Evolutionary conservation across 2,797 vertebrate genomes (phyloP).

Genomic region (Zonotrichia albicollis): DNA sequence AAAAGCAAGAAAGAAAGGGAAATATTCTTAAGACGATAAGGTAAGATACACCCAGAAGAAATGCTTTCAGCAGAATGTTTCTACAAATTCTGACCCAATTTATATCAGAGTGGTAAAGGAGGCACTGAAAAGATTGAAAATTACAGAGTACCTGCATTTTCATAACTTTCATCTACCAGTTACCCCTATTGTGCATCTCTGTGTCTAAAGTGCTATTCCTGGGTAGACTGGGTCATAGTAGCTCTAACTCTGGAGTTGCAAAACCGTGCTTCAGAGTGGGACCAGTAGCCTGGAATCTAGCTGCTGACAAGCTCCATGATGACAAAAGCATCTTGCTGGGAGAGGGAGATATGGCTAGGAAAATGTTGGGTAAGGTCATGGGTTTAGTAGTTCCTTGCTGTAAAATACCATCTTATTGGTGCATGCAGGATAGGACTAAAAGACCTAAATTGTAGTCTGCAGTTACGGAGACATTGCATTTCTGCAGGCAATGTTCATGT

Average conservation of each 20-base stretch:
- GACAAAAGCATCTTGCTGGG: background rate
- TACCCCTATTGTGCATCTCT: background rate
- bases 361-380: background rate
- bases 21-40: background rate
- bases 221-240: background rate
- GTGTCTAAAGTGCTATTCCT: background rate
- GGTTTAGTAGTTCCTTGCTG: background rate
- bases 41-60: background rate
- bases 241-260: background rate
- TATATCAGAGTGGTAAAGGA: background rate
- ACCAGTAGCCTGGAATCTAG: background rate
- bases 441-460: background rate
- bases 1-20: background rate
- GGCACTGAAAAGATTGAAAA: background rate
- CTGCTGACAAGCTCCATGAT: background rate
- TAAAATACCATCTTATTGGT: background rate
- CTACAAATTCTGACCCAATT: background rate
- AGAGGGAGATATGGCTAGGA: background rate
- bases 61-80: background rate
- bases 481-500: background rate
- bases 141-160: background rate
- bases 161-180: background rate
- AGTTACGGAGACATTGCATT: background rate
- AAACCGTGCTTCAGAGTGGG: background rate
- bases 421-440: background rate